Base-by-base conservation (phyloP, 2,797 vertebrate genomes). In the Macroramphosus scolopax region DNA sequence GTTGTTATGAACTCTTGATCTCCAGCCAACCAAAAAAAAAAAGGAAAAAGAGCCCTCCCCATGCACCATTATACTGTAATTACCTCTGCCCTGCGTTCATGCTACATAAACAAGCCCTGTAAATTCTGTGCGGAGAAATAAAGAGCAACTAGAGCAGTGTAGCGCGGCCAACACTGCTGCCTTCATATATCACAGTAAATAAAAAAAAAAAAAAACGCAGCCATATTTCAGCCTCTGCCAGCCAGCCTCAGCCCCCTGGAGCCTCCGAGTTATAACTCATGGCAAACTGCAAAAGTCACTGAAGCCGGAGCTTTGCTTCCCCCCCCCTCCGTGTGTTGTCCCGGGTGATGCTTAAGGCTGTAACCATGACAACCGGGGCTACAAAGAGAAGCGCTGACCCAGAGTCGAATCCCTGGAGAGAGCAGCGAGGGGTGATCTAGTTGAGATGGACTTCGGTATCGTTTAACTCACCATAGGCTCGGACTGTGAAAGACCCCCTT, bases 181-280 rank as follows among this genome's bases (percentile, higher is more conserved):
- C 56, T 54, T 50, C 74, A 80, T 86, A 82, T 58, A 83, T 85
- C 78, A 81, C 64, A 18, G 61, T 51, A 68, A 82, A 83, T 72
- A 82, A 81, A 81, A 66, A 67, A n/a, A n/a, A n/a, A n/a, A n/a
- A n/a, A n/a, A n/a, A n/a, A n/a, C 50, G 41, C 70, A 62, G 77
- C 69, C 68, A 68, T 84, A 86, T 81, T 76, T 88, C 83, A 85
- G 49, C 38, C 13, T 17, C 79, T 47, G 72, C 67, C 71, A 69
- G 62, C 51, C 36, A 30, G 66, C 72, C 63, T 50, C 64, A 54
- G 51, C 40, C 62, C 68, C 65, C 59, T 17, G 15, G 51, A 65
- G 69, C 58, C 61, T 63, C 61, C 30, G 60, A 48, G 63, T 66
- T 63, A 56, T 85, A 84, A 87, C 73, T 87, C 82, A 71, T 15